These are phyloP conservation scores for Sebastes miniatus DNA, from an alignment of 2,797 vertebrate species.

Conservation along the genomic window DNA sequence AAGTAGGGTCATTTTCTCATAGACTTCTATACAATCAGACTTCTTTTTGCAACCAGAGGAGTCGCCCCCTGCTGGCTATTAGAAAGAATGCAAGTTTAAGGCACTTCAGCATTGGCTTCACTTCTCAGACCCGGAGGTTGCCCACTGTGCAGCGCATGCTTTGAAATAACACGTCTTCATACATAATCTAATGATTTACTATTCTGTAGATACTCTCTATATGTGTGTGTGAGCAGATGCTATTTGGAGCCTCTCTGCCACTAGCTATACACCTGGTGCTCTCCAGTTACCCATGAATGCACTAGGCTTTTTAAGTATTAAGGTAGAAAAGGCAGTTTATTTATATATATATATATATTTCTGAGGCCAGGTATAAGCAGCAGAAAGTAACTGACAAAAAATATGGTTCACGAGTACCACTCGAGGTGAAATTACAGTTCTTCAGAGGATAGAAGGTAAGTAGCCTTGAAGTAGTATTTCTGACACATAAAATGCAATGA, in stretches of 20 bases:
- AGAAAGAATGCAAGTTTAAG: too few relatives aligned
- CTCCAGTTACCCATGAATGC: background rate
- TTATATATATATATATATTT: background rate
- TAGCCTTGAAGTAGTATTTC: slow-evolving; percentile 8
- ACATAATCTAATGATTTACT: background rate
- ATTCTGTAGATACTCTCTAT: background rate
- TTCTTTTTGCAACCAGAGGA: too few relatives aligned
- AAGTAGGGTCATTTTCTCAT: too few relatives aligned
- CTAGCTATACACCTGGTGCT: background rate
- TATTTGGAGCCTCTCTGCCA: background rate
- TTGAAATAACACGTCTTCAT: background rate
- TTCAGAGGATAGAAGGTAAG: slow-evolving; percentile 5
- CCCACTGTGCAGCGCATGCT: background rate
- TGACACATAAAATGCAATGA: slow-evolving; percentile 32
- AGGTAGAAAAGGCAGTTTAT: background rate
- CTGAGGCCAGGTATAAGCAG: background rate
- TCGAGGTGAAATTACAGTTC: slow-evolving; percentile 29
- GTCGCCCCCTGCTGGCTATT: too few relatives aligned
- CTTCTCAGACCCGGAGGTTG: too few relatives aligned
- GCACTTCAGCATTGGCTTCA: too few relatives aligned
- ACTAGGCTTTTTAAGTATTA: background rate
- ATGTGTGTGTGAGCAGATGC: background rate
- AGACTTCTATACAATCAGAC: too few relatives aligned
- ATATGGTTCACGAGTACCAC: background rate
- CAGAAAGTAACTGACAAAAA: background rate